Evolutionary conservation across 2,113 vertebrate species (phyloP).

Genomic region (Ceratotherium simum): DNA sequence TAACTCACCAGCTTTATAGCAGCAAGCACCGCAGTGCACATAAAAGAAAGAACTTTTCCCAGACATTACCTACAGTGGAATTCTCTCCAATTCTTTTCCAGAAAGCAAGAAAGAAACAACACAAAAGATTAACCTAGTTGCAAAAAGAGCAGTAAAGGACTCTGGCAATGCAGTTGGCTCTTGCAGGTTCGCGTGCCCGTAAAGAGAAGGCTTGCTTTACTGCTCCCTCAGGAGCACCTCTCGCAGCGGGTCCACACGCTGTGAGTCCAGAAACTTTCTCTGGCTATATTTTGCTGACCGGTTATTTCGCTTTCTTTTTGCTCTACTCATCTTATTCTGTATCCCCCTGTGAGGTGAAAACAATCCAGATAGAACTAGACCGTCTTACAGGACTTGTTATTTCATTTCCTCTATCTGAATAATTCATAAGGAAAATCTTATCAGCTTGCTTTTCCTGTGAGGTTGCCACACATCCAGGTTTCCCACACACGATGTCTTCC

Average conservation of each 20-base stretch:
- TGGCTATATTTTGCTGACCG: constrained; percentile 76
- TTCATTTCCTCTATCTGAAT: constrained; percentile 80
- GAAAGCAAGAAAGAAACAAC: constrained; percentile 56
- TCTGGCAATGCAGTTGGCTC: background rate
- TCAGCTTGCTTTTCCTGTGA: constrained; percentile 1
- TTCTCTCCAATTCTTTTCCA: constrained; percentile 21
- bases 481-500: background rate
- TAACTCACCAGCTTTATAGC: background rate
- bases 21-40: background rate
- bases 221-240: constrained; percentile 18
- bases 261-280: constrained; percentile 58
- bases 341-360: constrained; percentile 74
- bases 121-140: constrained; percentile 75
- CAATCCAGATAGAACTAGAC: constrained; percentile 65
- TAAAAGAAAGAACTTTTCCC: constrained; percentile 55
- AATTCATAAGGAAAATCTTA: constrained; percentile 76
- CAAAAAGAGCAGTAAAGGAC: constrained; percentile 68
- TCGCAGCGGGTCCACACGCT: background rate
- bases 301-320: constrained; percentile 79
- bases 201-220: constrained; percentile 39
- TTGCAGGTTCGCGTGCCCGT: background rate
- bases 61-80: constrained; percentile 54
- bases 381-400: constrained; percentile 42
- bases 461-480: background rate
- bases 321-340: constrained; percentile 72